Conservation (phyloP, 1,140 invertebrate species). For the Orius laevigatus region DNA sequence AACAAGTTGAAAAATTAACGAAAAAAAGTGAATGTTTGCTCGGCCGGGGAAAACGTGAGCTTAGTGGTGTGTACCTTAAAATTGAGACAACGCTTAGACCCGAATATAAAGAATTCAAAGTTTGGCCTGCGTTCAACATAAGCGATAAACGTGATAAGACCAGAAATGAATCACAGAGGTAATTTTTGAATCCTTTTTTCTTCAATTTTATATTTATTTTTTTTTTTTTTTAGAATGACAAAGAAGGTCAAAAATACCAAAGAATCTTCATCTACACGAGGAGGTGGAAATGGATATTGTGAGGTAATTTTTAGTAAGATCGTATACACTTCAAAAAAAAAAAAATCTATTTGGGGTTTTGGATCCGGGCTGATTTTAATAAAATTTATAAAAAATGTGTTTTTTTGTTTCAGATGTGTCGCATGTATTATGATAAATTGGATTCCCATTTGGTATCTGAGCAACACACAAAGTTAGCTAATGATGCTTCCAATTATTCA, state of each 20-base stretch:
- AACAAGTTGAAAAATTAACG: too few species aligned
- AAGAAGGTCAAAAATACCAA: conserved; percentile 13
- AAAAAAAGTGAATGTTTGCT: neutral
- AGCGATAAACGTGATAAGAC: too few species aligned
- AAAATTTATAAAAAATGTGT: neutral
- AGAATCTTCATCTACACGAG: conserved; percentile 9
- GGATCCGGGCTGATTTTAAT: neutral
- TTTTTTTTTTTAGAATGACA: conserved; percentile 16
- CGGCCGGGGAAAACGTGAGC: conserved; percentile 7
- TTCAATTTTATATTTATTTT: neutral
- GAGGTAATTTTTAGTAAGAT: too few species aligned
- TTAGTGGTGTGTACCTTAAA: conserved; percentile 17
- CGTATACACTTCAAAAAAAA: too few species aligned
- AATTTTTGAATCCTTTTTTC: too few species aligned
- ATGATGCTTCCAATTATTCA: conserved; percentile 17
- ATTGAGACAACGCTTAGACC: conserved; percentile 18
- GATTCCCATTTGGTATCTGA: conserved; percentile 15
- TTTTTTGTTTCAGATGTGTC: conserved; percentile 18
- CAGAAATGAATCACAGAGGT: conserved; percentile 11
- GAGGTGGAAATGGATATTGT: conserved; percentile 14
- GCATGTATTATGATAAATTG: conserved; percentile 17
- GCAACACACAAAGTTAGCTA: conserved; percentile 16
- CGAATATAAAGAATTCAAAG: conserved; percentile 16
- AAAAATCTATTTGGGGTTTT: neutral
- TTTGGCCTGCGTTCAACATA: conserved; percentile 13